Evolutionary conservation across 2,113 vertebrate genomes (phyloP).

Genomic region (Calidris pygmaea): DNA sequence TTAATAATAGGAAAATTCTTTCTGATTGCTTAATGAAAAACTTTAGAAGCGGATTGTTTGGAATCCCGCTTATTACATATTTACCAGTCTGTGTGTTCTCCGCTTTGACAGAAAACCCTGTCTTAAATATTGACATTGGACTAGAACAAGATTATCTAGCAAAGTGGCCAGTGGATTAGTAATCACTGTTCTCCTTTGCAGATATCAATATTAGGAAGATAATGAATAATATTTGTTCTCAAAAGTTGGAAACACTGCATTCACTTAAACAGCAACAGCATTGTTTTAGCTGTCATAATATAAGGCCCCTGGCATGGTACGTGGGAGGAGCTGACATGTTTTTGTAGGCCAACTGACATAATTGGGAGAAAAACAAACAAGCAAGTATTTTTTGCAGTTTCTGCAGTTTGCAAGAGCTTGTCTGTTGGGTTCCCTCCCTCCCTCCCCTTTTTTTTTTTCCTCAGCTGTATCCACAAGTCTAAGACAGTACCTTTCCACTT

Average conservation of each 20-base stretch:
- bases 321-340: constrained; percentile 23
- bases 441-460: background rate
- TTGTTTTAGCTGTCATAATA: constrained; percentile 21
- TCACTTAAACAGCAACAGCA: background rate
- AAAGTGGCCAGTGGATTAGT: background rate
- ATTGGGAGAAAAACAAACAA: background rate
- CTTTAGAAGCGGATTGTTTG: background rate
- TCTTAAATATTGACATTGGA: background rate
- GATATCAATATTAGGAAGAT: background rate
- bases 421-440: background rate
- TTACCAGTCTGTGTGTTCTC: background rate
- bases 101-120: background rate
- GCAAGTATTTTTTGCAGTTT: background rate
- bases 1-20: background rate
- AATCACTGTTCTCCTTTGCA: background rate
- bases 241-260: background rate
- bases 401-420: background rate
- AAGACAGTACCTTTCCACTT: background rate
- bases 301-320: background rate
- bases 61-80: background rate
- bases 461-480: background rate
- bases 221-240: background rate
- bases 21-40: background rate
- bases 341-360: constrained; percentile 36
- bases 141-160: background rate